Evolutionary conservation across 2,888 invertebrate species (phyloP), one percentile per base, ranked within the genome.

Genomic region (Plutella xylostella): DNA sequence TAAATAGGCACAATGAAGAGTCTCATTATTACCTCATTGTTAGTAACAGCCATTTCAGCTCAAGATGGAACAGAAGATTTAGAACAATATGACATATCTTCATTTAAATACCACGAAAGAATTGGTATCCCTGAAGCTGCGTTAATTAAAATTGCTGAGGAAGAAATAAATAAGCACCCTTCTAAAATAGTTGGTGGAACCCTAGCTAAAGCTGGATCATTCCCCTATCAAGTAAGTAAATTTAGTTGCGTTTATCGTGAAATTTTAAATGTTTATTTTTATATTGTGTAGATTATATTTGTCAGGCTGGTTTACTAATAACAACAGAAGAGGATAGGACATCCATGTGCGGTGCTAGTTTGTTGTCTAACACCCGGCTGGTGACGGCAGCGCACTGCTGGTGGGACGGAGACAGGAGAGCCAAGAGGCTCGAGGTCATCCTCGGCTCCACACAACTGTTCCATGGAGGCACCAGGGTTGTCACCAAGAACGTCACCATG

Each of bases 321-420:
- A 33, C 33, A 7, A 1, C 17, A 17, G 1, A 5, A n/a, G 17
- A n/a, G 6, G 33, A 17, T 5, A 17, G 15, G 3, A 33, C 33
- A 3, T 33, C 63, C 21, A 49, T 73, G 0, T 74, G 75, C 38
- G 73, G 75, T 2, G 72, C 61, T 34, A 62, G 68, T 3, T 54
- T 75, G 0, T 19, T 74, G 30, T 61, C 49, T 18, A 3, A 45
- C 2, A 53, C 50, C 42, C 57, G 64, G 7, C 54, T 71, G 1
- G 21, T 67, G 11, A 72, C 72, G 1, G 74, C 74, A 25, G 74
- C 73, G n/a, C 74, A 74, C 48, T 75, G 74, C 53, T 75, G 74
- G 74, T 61, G 47, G 30, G 75, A 75, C 39, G 75, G 75, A n/a
- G 0, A 18, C 0, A 54, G 65, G 50, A 18, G 31, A 9, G 42